These are phyloP conservation scores for Drosophila fulvimacula DNA, from an alignment of 2,888 invertebrate species.

Conservation along the genomic window DNA sequence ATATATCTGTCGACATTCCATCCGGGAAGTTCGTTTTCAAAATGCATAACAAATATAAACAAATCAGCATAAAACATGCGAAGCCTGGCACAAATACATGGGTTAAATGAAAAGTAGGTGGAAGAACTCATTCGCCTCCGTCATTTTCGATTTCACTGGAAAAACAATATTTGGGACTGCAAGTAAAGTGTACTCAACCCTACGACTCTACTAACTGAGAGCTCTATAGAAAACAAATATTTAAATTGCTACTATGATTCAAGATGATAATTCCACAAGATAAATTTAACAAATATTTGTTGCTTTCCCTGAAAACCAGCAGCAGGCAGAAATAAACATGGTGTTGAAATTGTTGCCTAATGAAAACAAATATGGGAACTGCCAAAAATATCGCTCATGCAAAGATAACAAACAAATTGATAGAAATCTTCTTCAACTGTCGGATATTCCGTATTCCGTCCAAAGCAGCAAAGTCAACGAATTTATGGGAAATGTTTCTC, in stretches of 20 bases:
- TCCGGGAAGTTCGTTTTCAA: conserved; percentile 82
- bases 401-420: conserved; percentile 3
- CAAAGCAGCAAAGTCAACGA: conserved; percentile 33
- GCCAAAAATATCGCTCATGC: conserved; percentile 18
- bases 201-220: too few relatives aligned
- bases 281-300: too few relatives aligned
- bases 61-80: conserved; percentile 78
- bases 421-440: conserved; percentile 17
- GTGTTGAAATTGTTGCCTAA: not conserved
- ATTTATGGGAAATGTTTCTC: conserved; percentile 29
- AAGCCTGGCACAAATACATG: conserved; percentile 41
- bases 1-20: conserved; percentile 81
- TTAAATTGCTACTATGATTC: not conserved
- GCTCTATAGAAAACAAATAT: too few relatives aligned
- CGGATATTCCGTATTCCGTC: conserved; percentile 13
- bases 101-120: conserved; percentile 5
- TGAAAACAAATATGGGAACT: conserved; percentile 12
- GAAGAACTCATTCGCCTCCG: not conserved
- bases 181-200: not conserved
- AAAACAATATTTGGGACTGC: not conserved
- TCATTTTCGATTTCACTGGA: not conserved
- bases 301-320: not conserved
- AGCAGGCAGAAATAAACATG: not conserved
- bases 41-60: conserved; percentile 79
- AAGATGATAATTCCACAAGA: not conserved